Evolutionary conservation across 2,888 invertebrate species (phyloP), one percentile per base, ranked within the genome.

Genomic region (Mamestra brassicae): DNA sequence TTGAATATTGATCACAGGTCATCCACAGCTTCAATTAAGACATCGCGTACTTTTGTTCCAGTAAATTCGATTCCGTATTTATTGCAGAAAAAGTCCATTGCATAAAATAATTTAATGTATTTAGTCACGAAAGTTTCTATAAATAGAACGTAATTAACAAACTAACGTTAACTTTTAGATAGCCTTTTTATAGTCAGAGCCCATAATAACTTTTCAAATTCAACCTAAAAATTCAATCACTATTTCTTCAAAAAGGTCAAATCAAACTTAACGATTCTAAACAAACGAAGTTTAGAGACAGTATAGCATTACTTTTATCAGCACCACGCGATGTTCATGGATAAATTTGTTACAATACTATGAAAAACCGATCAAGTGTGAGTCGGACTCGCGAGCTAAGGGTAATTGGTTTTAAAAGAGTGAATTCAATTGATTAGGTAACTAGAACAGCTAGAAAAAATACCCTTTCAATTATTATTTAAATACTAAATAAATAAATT

Each of bases 241-340:
- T 26, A 50, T 36, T 61, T 55, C 26, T 36, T 58, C 10, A 8
- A 10, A 62, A 58, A 80, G 17, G 50, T 42, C 36, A 47, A 74
- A 61, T 73, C 36, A 6, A 34, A 55, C n/a, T 26, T 62, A 76
- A 80, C 42, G 74, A 26, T 50, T 75, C 10, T 52, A 78, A 58
- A 60, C 58, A 74, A 50, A 60, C 38, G 0, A 52, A 52, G 11
- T 26, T 50, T 4, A 47, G 8, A 17, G 42, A 36, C 26, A 47
- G 11, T 5, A n/a, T 8, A 36, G 26, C 13, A 7, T 70, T 17
- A 17, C 11, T 17, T 47, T 47, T 54, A 13, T 73, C n/a, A 36
- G 1, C 2, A 26, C 13, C 47, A n/a, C 26, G 36, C 8, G 17
- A 45, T 45, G 0, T 0, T 11, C 11, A 45, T 45, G 45, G 45